Conservation (phyloP, 2,888 invertebrate species). For the Hydrotaea cyrtoneurina region DNA sequence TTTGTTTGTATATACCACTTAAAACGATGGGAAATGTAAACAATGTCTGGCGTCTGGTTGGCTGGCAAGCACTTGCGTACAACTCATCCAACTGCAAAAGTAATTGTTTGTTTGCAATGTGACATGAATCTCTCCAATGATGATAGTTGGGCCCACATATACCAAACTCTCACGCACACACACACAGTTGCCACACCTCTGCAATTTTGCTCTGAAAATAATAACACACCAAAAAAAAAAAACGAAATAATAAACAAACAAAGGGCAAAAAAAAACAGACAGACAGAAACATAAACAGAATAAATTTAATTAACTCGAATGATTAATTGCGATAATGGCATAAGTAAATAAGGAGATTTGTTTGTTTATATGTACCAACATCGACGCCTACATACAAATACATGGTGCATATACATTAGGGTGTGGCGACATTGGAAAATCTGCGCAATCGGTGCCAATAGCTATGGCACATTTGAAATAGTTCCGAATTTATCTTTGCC, state of each 20-base stretch:
- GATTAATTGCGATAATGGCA: constrained; percentile 28
- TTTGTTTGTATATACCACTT: constrained; percentile 27
- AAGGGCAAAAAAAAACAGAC: not conserved
- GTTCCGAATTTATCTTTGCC: too few relatives aligned
- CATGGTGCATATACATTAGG: too few relatives aligned
- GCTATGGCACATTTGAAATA: too few relatives aligned
- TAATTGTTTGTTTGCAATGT: constrained; percentile 23
- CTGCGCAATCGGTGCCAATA: too few relatives aligned
- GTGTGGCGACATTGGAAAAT: too few relatives aligned
- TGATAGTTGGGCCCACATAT: not conserved
- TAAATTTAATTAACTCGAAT: constrained; percentile 31
- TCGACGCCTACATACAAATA: not conserved
- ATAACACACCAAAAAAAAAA: not conserved
- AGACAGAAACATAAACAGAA: constrained; percentile 1
- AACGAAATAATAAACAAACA: not conserved
- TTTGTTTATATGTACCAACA: constrained; percentile 29
- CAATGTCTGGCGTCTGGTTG: constrained; percentile 36
- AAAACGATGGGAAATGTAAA: constrained; percentile 22
- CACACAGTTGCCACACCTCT: constrained; percentile 30
- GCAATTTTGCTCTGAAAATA: not conserved
- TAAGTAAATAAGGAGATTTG: constrained; percentile 32
- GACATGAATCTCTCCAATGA: constrained; percentile 21
- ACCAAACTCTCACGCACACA: too few relatives aligned
- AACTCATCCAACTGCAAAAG: constrained; percentile 24
- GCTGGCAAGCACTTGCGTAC: constrained; percentile 33